These are phyloP conservation scores for Amphiprion ocellaris DNA, from an alignment of 2,113 vertebrate species.

Conservation along the genomic window DNA sequence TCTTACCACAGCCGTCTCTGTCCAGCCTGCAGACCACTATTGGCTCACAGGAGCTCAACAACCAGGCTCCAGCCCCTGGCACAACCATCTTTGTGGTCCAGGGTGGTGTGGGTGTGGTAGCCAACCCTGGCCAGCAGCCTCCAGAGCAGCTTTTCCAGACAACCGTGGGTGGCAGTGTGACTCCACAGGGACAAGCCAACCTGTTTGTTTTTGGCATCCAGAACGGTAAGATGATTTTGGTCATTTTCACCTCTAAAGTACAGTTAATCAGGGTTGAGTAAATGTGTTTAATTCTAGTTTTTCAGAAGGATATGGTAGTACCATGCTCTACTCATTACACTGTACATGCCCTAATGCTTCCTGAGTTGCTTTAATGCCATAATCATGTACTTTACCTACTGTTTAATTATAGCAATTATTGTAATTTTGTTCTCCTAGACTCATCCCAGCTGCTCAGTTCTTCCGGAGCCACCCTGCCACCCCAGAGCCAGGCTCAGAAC, in stretches of 20 bases:
- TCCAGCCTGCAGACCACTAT: slow-evolving; percentile 91
- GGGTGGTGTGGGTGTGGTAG: slow-evolving; percentile 88
- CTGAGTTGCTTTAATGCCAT: background rate
- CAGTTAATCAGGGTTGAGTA: background rate
- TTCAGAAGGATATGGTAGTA: background rate
- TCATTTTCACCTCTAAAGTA: background rate
- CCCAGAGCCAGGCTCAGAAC: slow-evolving; percentile 89
- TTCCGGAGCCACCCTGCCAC: slow-evolving; percentile 85
- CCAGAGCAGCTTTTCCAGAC: slow-evolving; percentile 91
- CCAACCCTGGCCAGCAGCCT: slow-evolving; percentile 87
- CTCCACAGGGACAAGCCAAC: slow-evolving; percentile 90
- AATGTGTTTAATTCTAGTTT: background rate
- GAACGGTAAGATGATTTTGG: slow-evolving; percentile 88
- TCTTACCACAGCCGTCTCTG: slow-evolving; percentile 93
- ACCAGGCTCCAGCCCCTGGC: slow-evolving; percentile 81
- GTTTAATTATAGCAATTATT: background rate
- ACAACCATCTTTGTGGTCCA: slow-evolving; percentile 91
- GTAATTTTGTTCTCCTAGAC: slow-evolving; percentile 75
- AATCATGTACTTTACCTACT: background rate
- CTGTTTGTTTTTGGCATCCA: slow-evolving; percentile 98
- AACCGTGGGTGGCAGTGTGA: slow-evolving; percentile 87
- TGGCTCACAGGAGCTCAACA: slow-evolving; percentile 89
- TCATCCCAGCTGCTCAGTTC: slow-evolving; percentile 91
- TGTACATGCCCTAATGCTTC: background rate
- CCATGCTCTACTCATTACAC: background rate